phyloP scores from a whole-genome alignment of 2,888 invertebrate genomes.

The Meteorus colon region DNA sequence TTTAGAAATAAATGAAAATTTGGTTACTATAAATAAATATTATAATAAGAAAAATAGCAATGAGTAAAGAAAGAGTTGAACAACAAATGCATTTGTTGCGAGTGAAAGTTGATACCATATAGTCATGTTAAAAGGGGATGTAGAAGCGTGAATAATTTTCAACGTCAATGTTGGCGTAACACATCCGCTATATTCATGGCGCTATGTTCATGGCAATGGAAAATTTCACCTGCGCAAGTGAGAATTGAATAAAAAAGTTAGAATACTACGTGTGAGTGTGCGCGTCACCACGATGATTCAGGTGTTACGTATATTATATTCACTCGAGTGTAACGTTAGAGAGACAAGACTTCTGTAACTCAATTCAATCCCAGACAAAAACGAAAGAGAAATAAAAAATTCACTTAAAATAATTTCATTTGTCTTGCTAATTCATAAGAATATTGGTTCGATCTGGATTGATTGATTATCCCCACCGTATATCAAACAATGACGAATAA shows the following conservation, averaged over 20 bases:
- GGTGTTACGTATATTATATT: constrained; percentile 38
- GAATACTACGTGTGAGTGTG: background rate
- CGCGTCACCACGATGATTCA: constrained; percentile 37
- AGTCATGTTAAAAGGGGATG: background rate
- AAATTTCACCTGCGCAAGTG: constrained; percentile 42
- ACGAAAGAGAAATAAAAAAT: background rate
- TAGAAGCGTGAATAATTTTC: constrained; percentile 34
- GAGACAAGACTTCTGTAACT: constrained; percentile 8
- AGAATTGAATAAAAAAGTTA: constrained; percentile 20
- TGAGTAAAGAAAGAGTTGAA: background rate
- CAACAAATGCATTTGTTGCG: background rate
- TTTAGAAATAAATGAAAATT: background rate
- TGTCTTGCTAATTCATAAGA: no score
- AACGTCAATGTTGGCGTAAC: constrained; percentile 24
- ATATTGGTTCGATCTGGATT: no score
- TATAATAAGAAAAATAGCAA: background rate
- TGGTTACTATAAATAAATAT: background rate
- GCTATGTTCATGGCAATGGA: constrained; percentile 24
- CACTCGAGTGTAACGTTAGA: constrained; percentile 13
- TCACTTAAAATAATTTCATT: no score
- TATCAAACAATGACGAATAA: no score
- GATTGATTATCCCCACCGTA: no score
- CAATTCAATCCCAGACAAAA: background rate
- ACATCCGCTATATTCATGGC: constrained; percentile 15
- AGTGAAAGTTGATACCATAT: constrained; percentile 20